Evolutionary conservation across 2,888 invertebrate species (phyloP).

Genomic region (Horisme vitalbata): DNA sequence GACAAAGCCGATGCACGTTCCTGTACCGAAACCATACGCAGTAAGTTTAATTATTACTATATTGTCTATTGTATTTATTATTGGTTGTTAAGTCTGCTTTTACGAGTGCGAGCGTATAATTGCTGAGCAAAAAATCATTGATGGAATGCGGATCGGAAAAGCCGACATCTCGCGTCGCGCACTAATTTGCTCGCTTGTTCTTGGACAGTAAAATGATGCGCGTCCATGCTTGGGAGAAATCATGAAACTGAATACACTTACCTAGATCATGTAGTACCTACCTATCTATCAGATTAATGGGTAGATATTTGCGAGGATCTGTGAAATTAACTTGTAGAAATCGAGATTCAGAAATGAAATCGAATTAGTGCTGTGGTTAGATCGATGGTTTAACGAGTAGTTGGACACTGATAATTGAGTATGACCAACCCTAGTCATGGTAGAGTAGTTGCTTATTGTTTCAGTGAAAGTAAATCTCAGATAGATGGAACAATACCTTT

Average conservation of each 20-base stretch:
- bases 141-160: constrained; percentile 79
- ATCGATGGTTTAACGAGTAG: constrained; percentile 48
- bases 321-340: constrained; percentile 21
- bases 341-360: constrained; percentile 39
- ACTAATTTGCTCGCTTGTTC: constrained; percentile 74
- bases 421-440: constrained; percentile 53
- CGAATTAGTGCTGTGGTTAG: constrained; percentile 40
- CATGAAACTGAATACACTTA: constrained; percentile 57
- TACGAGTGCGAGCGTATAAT: constrained; percentile 45
- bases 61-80: constrained; percentile 25
- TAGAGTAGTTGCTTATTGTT: constrained; percentile 49
- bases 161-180: constrained; percentile 68
- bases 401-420: constrained; percentile 49
- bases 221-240: constrained; percentile 66
- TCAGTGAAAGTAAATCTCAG: constrained; percentile 48
- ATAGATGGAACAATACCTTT: constrained; percentile 9
- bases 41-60: constrained; percentile 52
- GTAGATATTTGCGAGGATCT: constrained; percentile 7
- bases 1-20: constrained; percentile 62
- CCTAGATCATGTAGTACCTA: constrained; percentile 9
- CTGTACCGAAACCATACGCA: constrained; percentile 70
- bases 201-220: constrained; percentile 67
- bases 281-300: background rate
- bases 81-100: constrained; percentile 25
- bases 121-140: constrained; percentile 58